Base-by-base conservation (phyloP, 2,797 vertebrate species). In the Distichodus sexfasciatus region DNA sequence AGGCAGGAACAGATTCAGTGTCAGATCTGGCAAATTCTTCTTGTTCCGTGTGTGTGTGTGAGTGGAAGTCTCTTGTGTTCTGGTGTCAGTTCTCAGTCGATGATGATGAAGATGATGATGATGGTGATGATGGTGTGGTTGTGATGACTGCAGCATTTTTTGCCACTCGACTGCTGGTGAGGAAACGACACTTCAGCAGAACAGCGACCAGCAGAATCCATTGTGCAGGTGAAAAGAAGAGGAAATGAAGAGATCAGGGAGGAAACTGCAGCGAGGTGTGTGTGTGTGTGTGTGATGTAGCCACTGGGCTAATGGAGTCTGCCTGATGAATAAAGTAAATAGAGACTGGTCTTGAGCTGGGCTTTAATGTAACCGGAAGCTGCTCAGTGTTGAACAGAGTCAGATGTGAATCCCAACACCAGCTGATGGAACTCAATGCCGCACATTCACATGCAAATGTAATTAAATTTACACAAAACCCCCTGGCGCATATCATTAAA, bases 381-480 rank as follows among this genome's bases (percentile, higher is more conserved):
- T n/a, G n/a, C n/a, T 64, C 64, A 51, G 43, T 59, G 60, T 64
- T 46, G 71, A 73, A 67, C 50, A 57, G 36, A 55, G 72, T 28
- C 38, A 50, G 35, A 69, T 64, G 51, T 58, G 62, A 66, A 53
- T 53, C 58, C 58, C 58, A 69, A 63, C 72, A 64, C 54, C 51
- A 55, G 50, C 59, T 63, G 71, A 68, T 74, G 65, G 62, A 74
- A 62, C 65, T 58, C 35, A 21, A 48, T 26, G 33, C 12, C 12
- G 3, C 28, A 3, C 36, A 69, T 76, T 76, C 70, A 76, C 67
- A 76, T 76, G 75, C 75, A 72, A 76, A 76, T 76, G 75, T 72
- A 76, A 76, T 76, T 76, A 76, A 68, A 57, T 71, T 69, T 76
- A 35, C 69, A 71, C 61, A 67, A 57, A 46, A 76, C 62, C 66